phyloP scores from a whole-genome alignment of 2,888 invertebrate species.

The Caenorhabditis plicata region DNA sequence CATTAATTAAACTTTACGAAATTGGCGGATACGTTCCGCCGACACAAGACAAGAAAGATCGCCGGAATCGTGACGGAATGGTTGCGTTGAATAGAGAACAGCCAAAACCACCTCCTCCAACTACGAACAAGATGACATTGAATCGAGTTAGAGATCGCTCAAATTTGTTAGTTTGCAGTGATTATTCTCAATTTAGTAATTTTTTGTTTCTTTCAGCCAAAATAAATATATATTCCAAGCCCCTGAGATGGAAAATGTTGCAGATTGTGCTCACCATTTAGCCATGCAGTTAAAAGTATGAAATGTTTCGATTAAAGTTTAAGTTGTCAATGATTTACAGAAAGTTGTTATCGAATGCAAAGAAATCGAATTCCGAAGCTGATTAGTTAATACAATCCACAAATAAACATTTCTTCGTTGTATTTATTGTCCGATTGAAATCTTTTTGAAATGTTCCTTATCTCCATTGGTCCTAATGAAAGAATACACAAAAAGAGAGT shows the following conservation, averaged over 20 bases:
- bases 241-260: conserved; percentile 9
- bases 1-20: conserved; percentile 19
- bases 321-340: no score
- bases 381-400: no score
- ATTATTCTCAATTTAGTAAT: not conserved
- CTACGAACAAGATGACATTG: conserved; percentile 22
- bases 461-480: no score
- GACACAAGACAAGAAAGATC: conserved; percentile 14
- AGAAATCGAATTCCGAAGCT: no score
- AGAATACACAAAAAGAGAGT: no score
- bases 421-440: no score
- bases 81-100: conserved; percentile 10
- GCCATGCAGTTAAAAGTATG: conserved; percentile 23
- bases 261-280: conserved; percentile 15
- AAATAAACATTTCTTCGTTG: no score
- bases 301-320: no score
- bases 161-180: no score
- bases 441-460: no score
- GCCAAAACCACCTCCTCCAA: conserved; percentile 17
- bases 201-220: conserved; percentile 7
- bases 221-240: conserved; percentile 7
- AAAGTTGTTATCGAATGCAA: no score
- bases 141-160: conserved; percentile 12
- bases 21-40: conserved; percentile 26
- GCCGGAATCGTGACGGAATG: conserved; percentile 16